Evolutionary conservation across 2,888 invertebrate genomes (phyloP), one percentile per base, ranked within the genome.

Genomic region (Crematogaster levior): DNA sequence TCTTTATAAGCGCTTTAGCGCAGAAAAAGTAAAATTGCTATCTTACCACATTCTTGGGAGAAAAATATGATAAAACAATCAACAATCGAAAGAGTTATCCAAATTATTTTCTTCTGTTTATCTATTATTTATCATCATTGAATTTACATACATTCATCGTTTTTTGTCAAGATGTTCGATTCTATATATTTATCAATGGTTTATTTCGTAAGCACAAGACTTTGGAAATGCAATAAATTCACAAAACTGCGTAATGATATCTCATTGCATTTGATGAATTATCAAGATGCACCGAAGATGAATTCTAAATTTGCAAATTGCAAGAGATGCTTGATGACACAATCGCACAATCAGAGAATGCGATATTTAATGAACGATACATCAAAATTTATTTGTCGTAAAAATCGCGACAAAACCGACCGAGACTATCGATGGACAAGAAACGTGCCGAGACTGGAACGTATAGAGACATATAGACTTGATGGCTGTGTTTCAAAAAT

Each of bases 301-400:
- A 53, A 21, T 66, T 74, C 61, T 66, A 53, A 63, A 61, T 79
- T 70, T 21, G n/a, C 37, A 51, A 73, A 15, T 58, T 61, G n/a
- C 48, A 24, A 24, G 15, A 46, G n/a, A 81, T 27, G 51, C 43
- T 27, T 24, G 80, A 75, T 84, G 81, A 51, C 70, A 81, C 66
- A 88, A 88, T 81, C 37, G 74, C 56, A 63, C 56, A 27, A 24
- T 70, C 70, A 68, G 48, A 51, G 65, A 79, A 60, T 24, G 15
- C 56, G 60, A 53, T 51, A 37, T 34, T 74, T 74, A 60, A 58
- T 60, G 83, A 81, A 34, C 70, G 72, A 77, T 63, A 63, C 68
- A 68, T 63, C 63, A 53, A 56, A 70, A 82, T 85, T 85, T 85
- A 84, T 79, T 74, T 74, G 82, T 77, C 84, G 51, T 82, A 74